phyloP scores from a whole-genome alignment of 2,797 vertebrate genomes.

The Enteromius paludinosus region DNA sequence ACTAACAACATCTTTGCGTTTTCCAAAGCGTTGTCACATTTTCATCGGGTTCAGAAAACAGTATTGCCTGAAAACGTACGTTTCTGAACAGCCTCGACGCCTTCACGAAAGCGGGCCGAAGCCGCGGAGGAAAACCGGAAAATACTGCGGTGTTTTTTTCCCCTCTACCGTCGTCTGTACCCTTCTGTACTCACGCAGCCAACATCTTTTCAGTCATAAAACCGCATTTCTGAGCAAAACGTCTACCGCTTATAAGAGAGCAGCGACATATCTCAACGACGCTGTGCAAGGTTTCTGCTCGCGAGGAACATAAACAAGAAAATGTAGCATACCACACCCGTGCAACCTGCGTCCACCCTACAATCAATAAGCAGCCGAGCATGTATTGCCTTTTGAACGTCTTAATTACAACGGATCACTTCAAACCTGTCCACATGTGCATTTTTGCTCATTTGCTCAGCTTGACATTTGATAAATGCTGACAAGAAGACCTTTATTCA shows the following conservation, averaged over 20 bases:
- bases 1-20: conserved; percentile 23
- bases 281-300: conserved; percentile 60
- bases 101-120: conserved; percentile 31
- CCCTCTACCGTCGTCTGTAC: conserved; percentile 34
- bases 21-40: conserved; percentile 28
- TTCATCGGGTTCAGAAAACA: background rate
- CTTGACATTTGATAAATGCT: conserved; percentile 42
- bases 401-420: conserved; percentile 12
- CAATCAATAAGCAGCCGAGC: conserved; percentile 71
- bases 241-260: background rate
- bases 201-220: conserved; percentile 1
- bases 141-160: conserved; percentile 84
- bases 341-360: conserved; percentile 72
- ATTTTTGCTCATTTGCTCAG: conserved; percentile 27
- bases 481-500: conserved; percentile 25
- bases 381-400: conserved; percentile 27
- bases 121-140: conserved; percentile 54
- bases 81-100: conserved; percentile 14
- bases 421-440: conserved; percentile 26
- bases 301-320: conserved; percentile 64
- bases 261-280: conserved; percentile 39
- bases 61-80: conserved; percentile 29
- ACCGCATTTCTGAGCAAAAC: conserved; percentile 13
- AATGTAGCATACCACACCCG: conserved; percentile 83
- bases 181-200: conserved; percentile 3